Percentiles rank a stretch among this genome's conserved stretches.
phyloP scores from a whole-genome alignment of 2,113 vertebrate species.

The Xyrauchen texanus region DNA sequence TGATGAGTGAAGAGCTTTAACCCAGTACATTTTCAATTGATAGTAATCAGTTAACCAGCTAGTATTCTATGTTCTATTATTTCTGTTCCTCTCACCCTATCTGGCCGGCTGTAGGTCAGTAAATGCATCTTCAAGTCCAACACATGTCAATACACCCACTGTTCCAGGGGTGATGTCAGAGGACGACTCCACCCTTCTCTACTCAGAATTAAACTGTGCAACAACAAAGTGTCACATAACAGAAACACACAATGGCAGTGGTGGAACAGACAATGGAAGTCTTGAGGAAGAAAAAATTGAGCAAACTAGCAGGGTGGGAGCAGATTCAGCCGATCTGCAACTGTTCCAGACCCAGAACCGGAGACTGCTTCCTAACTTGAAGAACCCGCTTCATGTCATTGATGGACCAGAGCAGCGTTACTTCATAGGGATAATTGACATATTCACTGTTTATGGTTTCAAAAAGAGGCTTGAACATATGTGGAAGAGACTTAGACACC shows the following conservation, averaged over 20 bases:
- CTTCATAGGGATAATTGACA: conserved; percentile 87
- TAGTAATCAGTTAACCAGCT: too few species aligned
- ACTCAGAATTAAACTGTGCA: conserved; percentile 50
- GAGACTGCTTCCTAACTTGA: conserved; percentile 76
- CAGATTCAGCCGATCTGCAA: conserved; percentile 51
- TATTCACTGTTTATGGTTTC: conserved; percentile 84
- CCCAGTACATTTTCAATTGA: too few species aligned
- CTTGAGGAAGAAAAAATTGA: conserved; percentile 1
- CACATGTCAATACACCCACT: conserved; percentile 25
- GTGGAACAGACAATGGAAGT: not conserved
- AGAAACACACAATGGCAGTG: conserved; percentile 7
- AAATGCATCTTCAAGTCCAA: conserved; percentile 56
- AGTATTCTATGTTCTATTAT: not conserved
- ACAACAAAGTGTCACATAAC: conserved; percentile 28
- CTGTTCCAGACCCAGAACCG: conserved; percentile 75
- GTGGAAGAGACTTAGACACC: conserved; percentile 84
- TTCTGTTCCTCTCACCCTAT: conserved; percentile 11
- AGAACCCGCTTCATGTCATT: conserved; percentile 83
- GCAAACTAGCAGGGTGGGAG: not conserved
- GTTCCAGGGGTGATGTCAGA: conserved; percentile 68
- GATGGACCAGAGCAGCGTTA: conserved; percentile 85
- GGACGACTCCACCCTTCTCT: conserved; percentile 57
- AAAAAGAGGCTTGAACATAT: conserved; percentile 81
- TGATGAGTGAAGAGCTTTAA: too few species aligned
- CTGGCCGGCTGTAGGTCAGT: conserved; percentile 67